phyloP scores from a whole-genome alignment of 2,113 vertebrate genomes.

The Sander vitreus region DNA sequence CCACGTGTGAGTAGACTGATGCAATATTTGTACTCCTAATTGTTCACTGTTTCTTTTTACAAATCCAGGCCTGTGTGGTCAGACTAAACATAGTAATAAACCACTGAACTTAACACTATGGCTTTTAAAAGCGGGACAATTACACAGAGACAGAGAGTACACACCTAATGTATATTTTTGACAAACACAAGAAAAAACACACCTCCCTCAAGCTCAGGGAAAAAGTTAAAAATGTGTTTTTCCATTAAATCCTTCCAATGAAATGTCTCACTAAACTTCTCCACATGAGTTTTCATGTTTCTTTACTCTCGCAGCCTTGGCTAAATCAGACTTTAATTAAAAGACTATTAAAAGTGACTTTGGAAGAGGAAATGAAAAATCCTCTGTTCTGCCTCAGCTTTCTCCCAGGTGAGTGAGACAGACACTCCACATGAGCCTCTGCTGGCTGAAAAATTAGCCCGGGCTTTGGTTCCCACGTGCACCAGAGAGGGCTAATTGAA shows the following conservation, averaged over 20 bases:
- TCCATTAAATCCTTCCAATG: constrained; percentile 59
- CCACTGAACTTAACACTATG: neutral
- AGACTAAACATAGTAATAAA: constrained; percentile 2
- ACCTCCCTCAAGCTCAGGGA: constrained; percentile 39
- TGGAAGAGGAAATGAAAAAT: constrained; percentile 72
- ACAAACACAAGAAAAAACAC: constrained; percentile 29
- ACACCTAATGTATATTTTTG: constrained; percentile 21
- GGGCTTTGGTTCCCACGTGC: constrained; percentile 63
- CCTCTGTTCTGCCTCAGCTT: constrained; percentile 51
- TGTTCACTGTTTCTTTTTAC: constrained; percentile 8
- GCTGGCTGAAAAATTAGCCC: constrained; percentile 77
- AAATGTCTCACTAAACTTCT: constrained; percentile 38
- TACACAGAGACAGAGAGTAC: neutral
- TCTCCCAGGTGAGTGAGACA: constrained; percentile 73
- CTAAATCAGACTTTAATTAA: constrained; percentile 78
- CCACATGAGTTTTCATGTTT: constrained; percentile 34
- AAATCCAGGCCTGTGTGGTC: neutral
- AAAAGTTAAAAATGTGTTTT: constrained; percentile 51
- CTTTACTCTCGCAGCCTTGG: constrained; percentile 30
- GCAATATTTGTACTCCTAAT: constrained; percentile 12
- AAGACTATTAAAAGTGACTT: constrained; percentile 79
- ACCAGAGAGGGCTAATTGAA: constrained; percentile 77
- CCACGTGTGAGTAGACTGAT: constrained; percentile 5
- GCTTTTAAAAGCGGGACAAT: constrained; percentile 5
- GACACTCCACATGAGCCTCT: constrained; percentile 71